Base-by-base conservation (phyloP, 2,888 invertebrate species). In the Epinotia demarniana region DNA sequence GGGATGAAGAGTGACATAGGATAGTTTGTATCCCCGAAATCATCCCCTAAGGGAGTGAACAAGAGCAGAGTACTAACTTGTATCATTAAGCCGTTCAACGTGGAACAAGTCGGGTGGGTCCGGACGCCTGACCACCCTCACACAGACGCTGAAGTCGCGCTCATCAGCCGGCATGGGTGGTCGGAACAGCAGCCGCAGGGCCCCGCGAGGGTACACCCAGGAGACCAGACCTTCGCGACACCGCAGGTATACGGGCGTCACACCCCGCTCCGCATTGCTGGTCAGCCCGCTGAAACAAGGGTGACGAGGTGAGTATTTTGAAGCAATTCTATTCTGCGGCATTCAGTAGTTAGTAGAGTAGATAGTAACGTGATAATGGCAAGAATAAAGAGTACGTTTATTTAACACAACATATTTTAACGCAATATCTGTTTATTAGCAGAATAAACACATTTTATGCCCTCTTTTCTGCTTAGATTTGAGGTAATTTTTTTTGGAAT, bases 151-250 rank as follows among this genome's bases (percentile, higher is more conserved):
- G 90, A 97, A 97, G 83, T 96, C 96, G 43, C 92, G 89, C 81
- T 95, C 95, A 77, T 92, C 94, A 33, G 93, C 92, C 12, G 95
- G 95, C 80, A 95, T 89, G 55, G 95, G 95, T 53, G 95, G 94
- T 68, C 95, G 92, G 78, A 97, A 95, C 61, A 96, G 94, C 66
- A 97, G 94, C 27, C 97, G 90, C 19, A 97, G 90, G 0, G 97
- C 97, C 0, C 97, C 97, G 9, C 96, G 95, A 0, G 97, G 97
- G 87, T 97, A 97, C 81, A 95, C 89, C 97, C 97, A 97, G n/a
- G 95, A 94, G 13, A 97, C 95, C 23, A 93, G 91, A 39, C 97
- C 97, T 77, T 96, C 96, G 23, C 96, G 94, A 84, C 97, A 97
- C 43, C 97, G 95, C 68, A 97, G 95, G 90, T 97, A 97, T 55